Conservation (phyloP, 2,113 vertebrate species). For the Antigone vipio region DNA sequence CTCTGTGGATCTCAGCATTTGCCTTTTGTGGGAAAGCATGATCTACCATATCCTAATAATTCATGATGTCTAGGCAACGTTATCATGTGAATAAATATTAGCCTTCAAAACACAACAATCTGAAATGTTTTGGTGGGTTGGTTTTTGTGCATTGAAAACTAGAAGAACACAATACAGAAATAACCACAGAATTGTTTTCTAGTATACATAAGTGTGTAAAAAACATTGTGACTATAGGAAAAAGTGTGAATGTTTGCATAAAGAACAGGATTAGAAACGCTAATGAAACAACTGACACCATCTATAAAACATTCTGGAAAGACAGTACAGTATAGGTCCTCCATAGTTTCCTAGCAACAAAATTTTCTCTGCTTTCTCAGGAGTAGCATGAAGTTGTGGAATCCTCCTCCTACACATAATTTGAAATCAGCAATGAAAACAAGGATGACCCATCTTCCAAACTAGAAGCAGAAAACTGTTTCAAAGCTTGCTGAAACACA, state of each 20-base stretch:
- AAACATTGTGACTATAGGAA: neutral
- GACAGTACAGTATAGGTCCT: constrained; percentile 12
- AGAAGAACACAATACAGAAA: neutral
- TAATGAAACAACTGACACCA: constrained; percentile 1
- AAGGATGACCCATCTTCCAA: constrained; percentile 34
- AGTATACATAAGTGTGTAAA: neutral
- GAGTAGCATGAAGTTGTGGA: constrained; percentile 52
- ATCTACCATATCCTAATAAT: neutral
- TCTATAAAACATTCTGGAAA: constrained; percentile 42
- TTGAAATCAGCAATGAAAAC: constrained; percentile 61
- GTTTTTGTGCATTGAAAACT: neutral
- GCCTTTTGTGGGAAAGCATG: neutral
- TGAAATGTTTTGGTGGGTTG: neutral
- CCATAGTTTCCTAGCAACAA: constrained; percentile 75
- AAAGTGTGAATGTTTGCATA: neutral
- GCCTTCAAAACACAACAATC: neutral
- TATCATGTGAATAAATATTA: neutral
- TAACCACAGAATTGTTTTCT: neutral
- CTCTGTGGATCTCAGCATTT: neutral
- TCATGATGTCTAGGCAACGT: neutral
- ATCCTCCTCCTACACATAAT: constrained; percentile 51
- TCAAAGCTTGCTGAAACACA: neutral
- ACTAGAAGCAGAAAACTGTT: neutral
- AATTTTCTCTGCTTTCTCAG: constrained; percentile 58
- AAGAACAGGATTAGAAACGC: neutral